phyloP scores from a whole-genome alignment of 2,888 invertebrate species.

The Rhagonycha lutea region DNA sequence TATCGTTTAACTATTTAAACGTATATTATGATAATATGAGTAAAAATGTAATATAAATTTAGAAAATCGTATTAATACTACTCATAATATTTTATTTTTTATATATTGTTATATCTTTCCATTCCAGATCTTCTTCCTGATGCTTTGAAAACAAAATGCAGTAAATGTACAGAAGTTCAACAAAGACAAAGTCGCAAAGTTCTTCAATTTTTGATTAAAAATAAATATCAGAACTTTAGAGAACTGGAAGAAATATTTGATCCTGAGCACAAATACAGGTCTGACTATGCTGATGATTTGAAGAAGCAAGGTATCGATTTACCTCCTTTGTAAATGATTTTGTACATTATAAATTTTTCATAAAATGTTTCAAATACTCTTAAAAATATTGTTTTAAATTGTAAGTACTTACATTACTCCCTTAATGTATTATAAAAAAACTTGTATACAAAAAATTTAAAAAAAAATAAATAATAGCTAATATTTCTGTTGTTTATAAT shows the following conservation, averaged over 20 bases:
- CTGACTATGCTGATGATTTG: constrained; percentile 66
- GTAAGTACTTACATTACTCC: too few species aligned
- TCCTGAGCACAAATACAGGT: constrained; percentile 66
- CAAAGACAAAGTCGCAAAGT: constrained; percentile 66
- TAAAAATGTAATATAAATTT: too few species aligned
- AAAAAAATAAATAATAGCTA: too few species aligned
- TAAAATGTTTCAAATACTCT: too few species aligned
- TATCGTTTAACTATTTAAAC: too few species aligned
- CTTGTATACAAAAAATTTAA: too few species aligned
- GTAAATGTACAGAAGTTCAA: constrained; percentile 70
- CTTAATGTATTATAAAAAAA: too few species aligned
- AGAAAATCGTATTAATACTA: too few species aligned
- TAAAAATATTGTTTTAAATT: not conserved
- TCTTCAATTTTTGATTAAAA: constrained; percentile 67
- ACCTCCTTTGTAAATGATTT: constrained; percentile 6
- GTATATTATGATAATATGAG: too few species aligned
- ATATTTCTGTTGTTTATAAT: too few species aligned
- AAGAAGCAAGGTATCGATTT: constrained; percentile 38
- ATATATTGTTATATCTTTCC: not conserved
- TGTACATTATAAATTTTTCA: not conserved
- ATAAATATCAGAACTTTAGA: constrained; percentile 67
- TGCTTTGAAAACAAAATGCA: constrained; percentile 69
- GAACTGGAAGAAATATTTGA: constrained; percentile 71
- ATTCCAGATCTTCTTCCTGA: constrained; percentile 58
- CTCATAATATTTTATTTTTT: too few species aligned